phyloP scores from a whole-genome alignment of 2,888 invertebrate species.

The Allacma fusca region DNA sequence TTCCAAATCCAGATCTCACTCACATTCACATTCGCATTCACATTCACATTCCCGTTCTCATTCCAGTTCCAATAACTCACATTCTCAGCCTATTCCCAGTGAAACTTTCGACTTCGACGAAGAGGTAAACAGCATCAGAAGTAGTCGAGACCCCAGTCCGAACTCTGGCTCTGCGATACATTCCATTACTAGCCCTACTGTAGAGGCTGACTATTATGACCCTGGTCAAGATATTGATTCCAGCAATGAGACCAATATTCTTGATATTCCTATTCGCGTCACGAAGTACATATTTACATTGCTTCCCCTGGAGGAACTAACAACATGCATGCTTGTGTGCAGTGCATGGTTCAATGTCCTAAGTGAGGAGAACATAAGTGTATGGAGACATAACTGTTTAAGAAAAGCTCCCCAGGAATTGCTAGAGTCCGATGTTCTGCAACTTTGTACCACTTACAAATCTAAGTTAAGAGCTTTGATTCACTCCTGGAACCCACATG shows the following conservation, averaged over 20 bases:
- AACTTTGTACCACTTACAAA: slow-evolving; percentile 28
- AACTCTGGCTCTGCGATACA: no score
- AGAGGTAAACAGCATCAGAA: no score
- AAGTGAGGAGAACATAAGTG: slow-evolving; percentile 24
- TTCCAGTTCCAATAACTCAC: no score
- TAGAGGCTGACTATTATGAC: no score
- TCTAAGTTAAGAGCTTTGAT: slow-evolving; percentile 21
- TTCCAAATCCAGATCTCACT: no score
- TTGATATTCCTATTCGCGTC: slow-evolving; percentile 36
- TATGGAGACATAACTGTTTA: slow-evolving; percentile 31
- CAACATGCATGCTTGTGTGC: slow-evolving; percentile 33
- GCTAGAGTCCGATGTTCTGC: neutral
- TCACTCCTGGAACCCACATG: slow-evolving; percentile 33
- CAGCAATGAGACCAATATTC: neutral
- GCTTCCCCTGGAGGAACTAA: slow-evolving; percentile 31
- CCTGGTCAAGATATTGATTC: no score
- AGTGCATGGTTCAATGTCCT: slow-evolving; percentile 41
- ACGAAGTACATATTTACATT: slow-evolving; percentile 27
- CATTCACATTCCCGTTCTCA: no score
- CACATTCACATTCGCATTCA: no score
- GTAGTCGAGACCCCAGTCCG: no score
- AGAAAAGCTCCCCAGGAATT: neutral
- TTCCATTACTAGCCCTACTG: no score
- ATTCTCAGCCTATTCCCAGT: no score
- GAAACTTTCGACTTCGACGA: no score